phyloP scores from a whole-genome alignment of 1,140 invertebrate genomes.

The Penaeus vannamei region DNA sequence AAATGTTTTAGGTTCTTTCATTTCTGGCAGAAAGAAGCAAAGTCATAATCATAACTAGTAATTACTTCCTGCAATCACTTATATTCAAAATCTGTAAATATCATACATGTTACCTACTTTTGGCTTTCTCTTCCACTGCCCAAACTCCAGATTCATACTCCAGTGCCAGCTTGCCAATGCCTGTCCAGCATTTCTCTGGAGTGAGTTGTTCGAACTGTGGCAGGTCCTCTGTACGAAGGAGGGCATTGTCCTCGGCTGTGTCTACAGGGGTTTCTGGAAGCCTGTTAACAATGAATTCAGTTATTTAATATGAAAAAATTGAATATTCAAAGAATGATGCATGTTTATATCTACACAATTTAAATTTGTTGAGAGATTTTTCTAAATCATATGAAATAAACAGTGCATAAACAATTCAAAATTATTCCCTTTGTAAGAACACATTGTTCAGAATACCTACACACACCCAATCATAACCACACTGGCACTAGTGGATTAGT shows the following conservation, averaged over 20 bases:
- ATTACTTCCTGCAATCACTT: neutral
- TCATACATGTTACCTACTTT: conserved; percentile 19
- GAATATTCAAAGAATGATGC: no score
- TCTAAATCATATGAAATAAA: no score
- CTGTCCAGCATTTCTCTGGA: conserved; percentile 61
- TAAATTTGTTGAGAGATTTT: no score
- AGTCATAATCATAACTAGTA: neutral
- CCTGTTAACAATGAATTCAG: conserved; percentile 20
- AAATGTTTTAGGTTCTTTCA: conserved; percentile 76
- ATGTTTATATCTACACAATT: no score
- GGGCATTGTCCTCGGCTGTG: conserved; percentile 55
- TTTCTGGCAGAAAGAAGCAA: conserved; percentile 37
- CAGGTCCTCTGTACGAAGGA: conserved; percentile 45
- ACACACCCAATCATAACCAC: no score
- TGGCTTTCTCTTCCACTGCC: conserved; percentile 64
- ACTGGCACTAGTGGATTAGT: no score
- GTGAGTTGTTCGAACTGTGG: conserved; percentile 53
- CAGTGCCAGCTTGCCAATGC: conserved; percentile 64
- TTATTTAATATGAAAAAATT: no score
- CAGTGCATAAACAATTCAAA: no score
- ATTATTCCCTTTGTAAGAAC: no score
- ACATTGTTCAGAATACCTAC: no score
- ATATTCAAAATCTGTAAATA: neutral
- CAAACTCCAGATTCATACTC: conserved; percentile 65
- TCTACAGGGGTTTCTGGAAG: conserved; percentile 50